These are phyloP conservation scores for Plestiodon gilberti DNA, from an alignment of 2,113 vertebrate genomes.

Conservation along the genomic window DNA sequence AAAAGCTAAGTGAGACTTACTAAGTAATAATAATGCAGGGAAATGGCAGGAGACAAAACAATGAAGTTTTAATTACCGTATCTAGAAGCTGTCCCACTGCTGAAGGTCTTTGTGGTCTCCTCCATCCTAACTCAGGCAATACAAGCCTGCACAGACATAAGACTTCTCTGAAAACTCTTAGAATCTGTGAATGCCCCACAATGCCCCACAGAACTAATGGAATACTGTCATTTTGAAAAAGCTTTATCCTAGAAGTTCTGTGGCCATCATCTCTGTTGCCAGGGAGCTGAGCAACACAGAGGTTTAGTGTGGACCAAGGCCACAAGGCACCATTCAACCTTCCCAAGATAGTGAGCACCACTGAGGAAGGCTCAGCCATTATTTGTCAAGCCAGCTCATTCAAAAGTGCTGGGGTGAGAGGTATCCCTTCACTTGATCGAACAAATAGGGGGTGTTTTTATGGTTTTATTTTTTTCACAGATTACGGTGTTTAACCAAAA, in stretches of 20 bases:
- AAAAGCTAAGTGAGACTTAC: no score
- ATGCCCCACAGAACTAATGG: not conserved
- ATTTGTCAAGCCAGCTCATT: not conserved
- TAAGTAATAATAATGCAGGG: not conserved
- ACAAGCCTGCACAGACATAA: not conserved
- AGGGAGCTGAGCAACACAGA: accelerated
- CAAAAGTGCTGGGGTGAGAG: accelerated
- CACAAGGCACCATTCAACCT: not conserved
- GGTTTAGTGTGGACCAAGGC: not conserved
- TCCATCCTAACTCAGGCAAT: accelerated
- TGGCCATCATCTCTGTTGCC: accelerated
- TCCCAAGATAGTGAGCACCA: accelerated
- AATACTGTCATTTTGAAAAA: not conserved
- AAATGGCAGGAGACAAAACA: not conserved
- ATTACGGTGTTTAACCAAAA: no score
- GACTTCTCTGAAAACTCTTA: not conserved
- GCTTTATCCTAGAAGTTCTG: accelerated
- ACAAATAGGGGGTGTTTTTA: not conserved
- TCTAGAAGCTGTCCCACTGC: not conserved
- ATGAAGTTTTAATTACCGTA: not conserved
- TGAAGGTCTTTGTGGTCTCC: not conserved
- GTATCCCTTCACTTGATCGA: accelerated
- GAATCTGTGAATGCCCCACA: accelerated
- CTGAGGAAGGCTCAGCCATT: accelerated
- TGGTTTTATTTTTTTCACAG: no score